These are phyloP conservation scores for Uromys caudimaculatus DNA, from an alignment of 2,797 vertebrate species.

Conservation along the genomic window DNA sequence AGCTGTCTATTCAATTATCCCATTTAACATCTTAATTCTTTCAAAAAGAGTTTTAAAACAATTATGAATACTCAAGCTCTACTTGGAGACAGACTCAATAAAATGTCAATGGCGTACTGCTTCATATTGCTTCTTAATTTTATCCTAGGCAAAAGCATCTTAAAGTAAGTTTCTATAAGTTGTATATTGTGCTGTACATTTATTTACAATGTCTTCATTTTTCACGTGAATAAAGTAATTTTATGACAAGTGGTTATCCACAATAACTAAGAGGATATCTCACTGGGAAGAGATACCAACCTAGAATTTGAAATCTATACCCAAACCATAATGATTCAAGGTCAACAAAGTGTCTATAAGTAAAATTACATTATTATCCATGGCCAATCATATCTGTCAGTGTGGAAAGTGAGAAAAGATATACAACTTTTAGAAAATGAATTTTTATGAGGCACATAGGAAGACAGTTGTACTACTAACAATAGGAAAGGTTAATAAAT, in stretches of 20 bases:
- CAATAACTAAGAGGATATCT: not conserved
- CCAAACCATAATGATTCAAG: not conserved
- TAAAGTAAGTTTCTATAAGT: not conserved
- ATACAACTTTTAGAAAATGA: not conserved
- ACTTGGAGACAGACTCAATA: not conserved
- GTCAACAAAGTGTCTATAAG: not conserved
- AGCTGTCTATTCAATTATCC: not conserved
- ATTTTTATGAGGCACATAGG: not conserved
- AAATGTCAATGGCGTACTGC: not conserved
- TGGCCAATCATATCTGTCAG: not conserved
- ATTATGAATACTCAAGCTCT: not conserved
- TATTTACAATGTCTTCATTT: not conserved
- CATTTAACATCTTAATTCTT: constrained; percentile 7
- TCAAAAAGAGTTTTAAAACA: not conserved
- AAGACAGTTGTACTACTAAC: not conserved
- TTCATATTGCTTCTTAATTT: not conserved
- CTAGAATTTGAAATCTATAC: not conserved
- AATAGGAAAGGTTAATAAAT: not conserved
- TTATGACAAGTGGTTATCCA: not conserved
- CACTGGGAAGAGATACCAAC: not conserved
- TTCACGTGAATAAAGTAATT: not conserved
- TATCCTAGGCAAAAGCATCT: not conserved
- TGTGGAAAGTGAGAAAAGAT: not conserved
- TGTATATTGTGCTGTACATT: not conserved
- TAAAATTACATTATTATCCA: not conserved